These are phyloP conservation scores for Camponotus vicinus DNA, from an alignment of 1,140 invertebrate species.

Conservation along the genomic window DNA sequence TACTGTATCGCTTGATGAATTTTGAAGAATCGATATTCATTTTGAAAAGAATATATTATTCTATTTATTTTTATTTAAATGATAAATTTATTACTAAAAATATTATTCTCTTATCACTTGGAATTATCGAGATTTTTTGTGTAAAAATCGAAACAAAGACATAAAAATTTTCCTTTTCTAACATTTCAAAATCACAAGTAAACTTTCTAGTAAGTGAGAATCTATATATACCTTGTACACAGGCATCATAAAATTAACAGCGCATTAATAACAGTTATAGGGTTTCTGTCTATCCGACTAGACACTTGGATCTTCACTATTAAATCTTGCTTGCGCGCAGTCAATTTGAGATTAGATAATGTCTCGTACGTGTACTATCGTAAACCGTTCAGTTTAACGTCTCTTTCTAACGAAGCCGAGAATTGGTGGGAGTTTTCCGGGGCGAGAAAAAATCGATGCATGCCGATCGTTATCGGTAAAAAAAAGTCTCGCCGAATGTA, in stretches of 20 bases:
- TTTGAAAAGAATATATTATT: too few species aligned
- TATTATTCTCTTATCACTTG: too few species aligned
- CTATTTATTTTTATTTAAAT: too few species aligned
- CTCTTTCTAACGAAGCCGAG: constrained; percentile 24
- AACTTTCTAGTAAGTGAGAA: too few species aligned
- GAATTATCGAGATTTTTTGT: too few species aligned
- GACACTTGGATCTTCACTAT: background rate
- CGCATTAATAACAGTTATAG: constrained; percentile 22
- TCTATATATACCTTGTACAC: background rate
- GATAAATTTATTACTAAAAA: too few species aligned
- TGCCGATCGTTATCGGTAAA: constrained; percentile 25
- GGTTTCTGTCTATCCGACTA: background rate
- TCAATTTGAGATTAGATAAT: constrained; percentile 51
- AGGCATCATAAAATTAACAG: constrained; percentile 28
- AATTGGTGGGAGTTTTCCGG: constrained; percentile 2
- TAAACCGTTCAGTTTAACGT: constrained; percentile 2
- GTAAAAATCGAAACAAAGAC: too few species aligned
- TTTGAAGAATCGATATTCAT: too few species aligned
- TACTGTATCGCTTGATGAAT: too few species aligned
- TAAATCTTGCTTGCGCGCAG: constrained; percentile 29
- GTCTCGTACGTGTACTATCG: background rate
- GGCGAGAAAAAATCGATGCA: constrained; percentile 4
- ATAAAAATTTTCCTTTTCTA: too few species aligned
- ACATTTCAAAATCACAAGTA: too few species aligned
- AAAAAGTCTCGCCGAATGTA: constrained; percentile 6